Percentiles rank a stretch among this genome's conserved stretches.
Evolutionary conservation across 1,140 invertebrate species (phyloP).

Genomic region (Hycleus cichorii): DNA sequence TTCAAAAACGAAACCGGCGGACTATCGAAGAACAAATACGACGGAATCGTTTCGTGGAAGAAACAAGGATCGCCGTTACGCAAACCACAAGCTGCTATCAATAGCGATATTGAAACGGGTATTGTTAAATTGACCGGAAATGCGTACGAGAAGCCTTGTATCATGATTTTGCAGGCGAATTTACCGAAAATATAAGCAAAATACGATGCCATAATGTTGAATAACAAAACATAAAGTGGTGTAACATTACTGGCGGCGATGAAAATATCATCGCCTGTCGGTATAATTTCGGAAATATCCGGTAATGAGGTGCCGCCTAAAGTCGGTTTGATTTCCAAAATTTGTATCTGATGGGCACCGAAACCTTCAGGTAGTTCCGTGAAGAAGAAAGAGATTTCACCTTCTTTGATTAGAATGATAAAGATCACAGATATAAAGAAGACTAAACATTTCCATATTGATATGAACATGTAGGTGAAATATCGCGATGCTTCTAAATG

Average conservation of each 20-base stretch:
- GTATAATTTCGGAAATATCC: conserved; percentile 63
- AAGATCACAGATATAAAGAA: conserved; percentile 70
- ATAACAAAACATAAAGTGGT: conserved; percentile 68
- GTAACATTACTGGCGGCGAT: conserved; percentile 62
- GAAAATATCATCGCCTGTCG: conserved; percentile 62
- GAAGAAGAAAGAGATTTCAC: conserved; percentile 71
- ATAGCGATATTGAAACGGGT: conserved; percentile 77
- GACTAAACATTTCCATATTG: conserved; percentile 77
- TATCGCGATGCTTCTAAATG: conserved; percentile 73
- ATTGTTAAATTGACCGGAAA: conserved; percentile 90
- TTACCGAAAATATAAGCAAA: conserved; percentile 89
- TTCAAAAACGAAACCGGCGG: conserved; percentile 73
- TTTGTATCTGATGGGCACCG: conserved; percentile 66
- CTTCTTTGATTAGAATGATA: conserved; percentile 65
- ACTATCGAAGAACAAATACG: conserved; percentile 86
- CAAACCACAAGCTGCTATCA: conserved; percentile 83
- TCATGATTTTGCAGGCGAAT: conserved; percentile 93
- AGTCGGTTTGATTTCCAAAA: conserved; percentile 60
- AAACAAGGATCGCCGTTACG: conserved; percentile 80
- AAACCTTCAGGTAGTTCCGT: conserved; percentile 67
- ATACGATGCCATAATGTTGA: conserved; percentile 78
- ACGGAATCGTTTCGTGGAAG: conserved; percentile 74
- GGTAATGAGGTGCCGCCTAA: conserved; percentile 52
- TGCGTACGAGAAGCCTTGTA: conserved; percentile 93
- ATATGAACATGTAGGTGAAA: conserved; percentile 82